Evolutionary conservation across 1,140 invertebrate genomes (phyloP).

Genomic region (Saccostrea cuccullata): DNA sequence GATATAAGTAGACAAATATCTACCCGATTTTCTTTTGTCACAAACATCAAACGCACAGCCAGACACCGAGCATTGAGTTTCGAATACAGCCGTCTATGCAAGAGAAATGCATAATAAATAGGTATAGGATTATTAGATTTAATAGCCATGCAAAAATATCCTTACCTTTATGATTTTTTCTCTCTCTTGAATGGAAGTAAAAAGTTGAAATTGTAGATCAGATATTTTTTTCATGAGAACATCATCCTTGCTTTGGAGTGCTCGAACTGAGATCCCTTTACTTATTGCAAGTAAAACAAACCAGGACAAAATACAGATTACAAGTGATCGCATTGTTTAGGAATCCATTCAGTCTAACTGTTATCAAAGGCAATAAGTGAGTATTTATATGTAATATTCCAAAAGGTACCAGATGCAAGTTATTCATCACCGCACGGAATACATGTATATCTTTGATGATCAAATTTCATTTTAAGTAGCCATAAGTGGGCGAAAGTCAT

Average conservation of each 20-base stretch:
- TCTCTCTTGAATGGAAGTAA: conserved; percentile 15
- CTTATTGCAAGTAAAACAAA: background rate
- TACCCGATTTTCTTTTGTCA: background rate
- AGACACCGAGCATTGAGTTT: background rate
- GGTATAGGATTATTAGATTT: no score
- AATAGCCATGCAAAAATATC: background rate
- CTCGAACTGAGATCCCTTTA: background rate
- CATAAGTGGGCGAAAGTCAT: no score
- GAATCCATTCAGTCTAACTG: background rate
- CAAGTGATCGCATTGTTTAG: background rate
- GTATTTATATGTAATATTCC: no score
- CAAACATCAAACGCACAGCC: conserved; percentile 11
- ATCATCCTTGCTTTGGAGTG: background rate
- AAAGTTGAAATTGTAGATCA: background rate
- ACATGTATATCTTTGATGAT: no score
- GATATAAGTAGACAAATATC: no score
- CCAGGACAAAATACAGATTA: background rate
- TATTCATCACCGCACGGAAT: no score
- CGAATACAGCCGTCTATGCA: background rate
- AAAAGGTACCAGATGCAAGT: no score
- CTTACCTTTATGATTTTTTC: conserved; percentile 4
- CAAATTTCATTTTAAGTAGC: no score
- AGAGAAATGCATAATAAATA: background rate
- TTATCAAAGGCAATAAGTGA: no score
- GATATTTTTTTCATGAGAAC: conserved; percentile 6